Evolutionary conservation across 2,797 vertebrate species (phyloP).

Genomic region (Vespertilio murinus): DNA sequence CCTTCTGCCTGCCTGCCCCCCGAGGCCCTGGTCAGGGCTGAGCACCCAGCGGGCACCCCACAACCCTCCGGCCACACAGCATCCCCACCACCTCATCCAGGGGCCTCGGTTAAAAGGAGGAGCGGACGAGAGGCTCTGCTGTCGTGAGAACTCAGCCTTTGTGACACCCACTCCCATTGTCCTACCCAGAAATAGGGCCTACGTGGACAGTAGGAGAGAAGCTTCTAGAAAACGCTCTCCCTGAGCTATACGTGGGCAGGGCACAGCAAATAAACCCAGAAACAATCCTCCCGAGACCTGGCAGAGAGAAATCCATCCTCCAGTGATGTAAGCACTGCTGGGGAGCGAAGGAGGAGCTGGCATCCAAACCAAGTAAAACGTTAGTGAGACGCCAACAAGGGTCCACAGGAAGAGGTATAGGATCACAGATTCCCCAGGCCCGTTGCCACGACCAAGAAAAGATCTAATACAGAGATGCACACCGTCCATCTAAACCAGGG

Average conservation of each 20-base stretch:
- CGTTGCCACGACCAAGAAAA: not conserved
- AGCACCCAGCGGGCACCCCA: not conserved
- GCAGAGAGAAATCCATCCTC: not conserved
- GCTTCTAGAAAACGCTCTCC: not conserved
- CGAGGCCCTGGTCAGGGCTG: not conserved
- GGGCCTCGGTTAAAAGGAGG: not conserved
- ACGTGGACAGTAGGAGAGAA: not conserved
- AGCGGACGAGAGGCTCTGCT: not conserved
- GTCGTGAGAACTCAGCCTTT: not conserved
- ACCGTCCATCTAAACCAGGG: not conserved
- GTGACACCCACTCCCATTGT: not conserved
- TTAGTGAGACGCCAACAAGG: not conserved
- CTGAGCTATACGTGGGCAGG: not conserved
- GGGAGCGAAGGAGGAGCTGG: not conserved
- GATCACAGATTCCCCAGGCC: not conserved
- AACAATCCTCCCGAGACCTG: not conserved
- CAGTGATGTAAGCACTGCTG: not conserved
- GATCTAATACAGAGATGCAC: not conserved
- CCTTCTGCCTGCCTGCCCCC: not conserved
- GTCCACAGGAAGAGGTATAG: not conserved
- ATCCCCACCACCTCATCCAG: not conserved
- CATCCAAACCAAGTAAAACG: not conserved
- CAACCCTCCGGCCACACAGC: too few relatives aligned
- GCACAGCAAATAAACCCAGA: not conserved
- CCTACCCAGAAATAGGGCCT: not conserved